Evolutionary conservation across 2,797 vertebrate species (phyloP), one percentile per base, ranked within the genome.

Genomic region (Hemibagrus guttatus): DNA sequence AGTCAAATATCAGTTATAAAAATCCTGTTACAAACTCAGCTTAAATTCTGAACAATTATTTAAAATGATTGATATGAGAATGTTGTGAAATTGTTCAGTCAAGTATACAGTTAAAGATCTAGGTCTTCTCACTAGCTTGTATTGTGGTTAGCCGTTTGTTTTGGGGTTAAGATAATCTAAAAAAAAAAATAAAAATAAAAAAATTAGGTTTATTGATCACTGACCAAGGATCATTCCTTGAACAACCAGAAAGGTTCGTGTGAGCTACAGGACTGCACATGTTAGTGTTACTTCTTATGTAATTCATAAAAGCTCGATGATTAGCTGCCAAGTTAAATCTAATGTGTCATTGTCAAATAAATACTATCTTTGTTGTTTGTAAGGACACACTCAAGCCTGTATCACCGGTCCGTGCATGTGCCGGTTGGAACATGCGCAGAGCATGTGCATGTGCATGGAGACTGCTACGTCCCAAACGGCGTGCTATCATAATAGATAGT

Each of bases 261-360:
- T 6, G 23, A 56, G 31, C 35, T 52, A 19, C 28, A 66, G 28
- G 21, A 46, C 35, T 35, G 28, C 61, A 59, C 68, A 61, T 1
- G 31, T 42, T 58, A n/a, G 42, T 31, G 58, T 23, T 13, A 28
- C 9, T 71, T 23, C 23, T 23, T 31, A 66, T 85, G 26, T 46
- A 54, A 26, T 28, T 28, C 31, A 58, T 28, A 16, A 59, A 71
- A 58, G 31, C 56, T 63, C 58, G 11, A 61, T 81, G 17, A 61
- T 49, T 83, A 54, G 42, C n/a, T 88, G 84, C 11, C n/a, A 46
- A 58, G 17, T 26, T 76, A 82, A 89, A 87, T 87, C 80, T 49
- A 88, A 9, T 42, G 64, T 69, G 52, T 71, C 80, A 69, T 26
- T 19, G 14, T 21, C 28, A 16, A 6, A 13, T 59, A 58, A 75